Base-by-base conservation (phyloP, 2,113 vertebrate genomes). In the Menidia beryllina region DNA sequence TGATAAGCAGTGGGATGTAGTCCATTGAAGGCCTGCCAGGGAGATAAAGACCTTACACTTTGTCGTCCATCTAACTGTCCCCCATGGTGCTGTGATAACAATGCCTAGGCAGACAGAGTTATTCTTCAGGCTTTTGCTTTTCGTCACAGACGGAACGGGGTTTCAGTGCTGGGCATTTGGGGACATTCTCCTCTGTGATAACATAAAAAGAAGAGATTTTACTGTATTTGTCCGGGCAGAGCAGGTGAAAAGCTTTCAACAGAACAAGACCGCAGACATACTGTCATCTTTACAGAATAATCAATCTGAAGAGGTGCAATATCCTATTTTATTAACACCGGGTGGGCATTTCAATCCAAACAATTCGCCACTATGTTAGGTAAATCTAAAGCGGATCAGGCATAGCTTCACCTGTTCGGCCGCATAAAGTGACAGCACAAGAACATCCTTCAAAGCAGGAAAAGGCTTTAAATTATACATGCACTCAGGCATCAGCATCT, bases 41-140 rank as follows among this genome's bases (percentile, higher is more conserved):
- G 62, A 91, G 90, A 93, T 92, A 93, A 92, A 88, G 72, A 64
- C 84, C 71, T 62, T 75, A 77, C 68, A 84, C 83, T 82, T 80
- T 78, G 72, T 86, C 61, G 83, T 85, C 84, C 83, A 86, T 92
- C 90, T 80, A 72, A 90, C 86, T 72, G 86, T 85, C 79, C 89
- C 77, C 86, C 74, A 38, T 63, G 83, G 73, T 73, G 82, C 75
- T 72, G 69, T 85, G 91, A 93, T 93, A 94, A 90, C 87, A 67
- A 70, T 69, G 60, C 79, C 82, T 87, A 85, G 57, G 81, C 69
- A 79, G 87, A 89, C 83, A 84, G 58, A 69, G 80, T 59, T 67
- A 66, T 74, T 86, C 86, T 84, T 75, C 75, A 79, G 75, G 64
- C 47, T 57, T 55, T 54, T 61, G 34, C 30, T 63, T 57, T 57